phyloP scores from a whole-genome alignment of 2,797 vertebrate species.

The Bryconaethiops microstoma region DNA sequence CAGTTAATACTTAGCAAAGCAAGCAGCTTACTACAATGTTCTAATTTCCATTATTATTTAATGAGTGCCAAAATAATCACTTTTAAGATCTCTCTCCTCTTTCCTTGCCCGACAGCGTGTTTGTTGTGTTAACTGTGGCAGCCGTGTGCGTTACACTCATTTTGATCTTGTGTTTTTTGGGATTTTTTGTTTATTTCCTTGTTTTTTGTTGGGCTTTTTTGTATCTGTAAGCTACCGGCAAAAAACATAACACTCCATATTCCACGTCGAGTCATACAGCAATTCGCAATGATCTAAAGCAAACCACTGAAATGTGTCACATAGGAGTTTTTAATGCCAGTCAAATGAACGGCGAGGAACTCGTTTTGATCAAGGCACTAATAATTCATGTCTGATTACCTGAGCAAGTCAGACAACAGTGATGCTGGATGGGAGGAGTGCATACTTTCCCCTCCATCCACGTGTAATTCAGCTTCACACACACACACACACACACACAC shows the following conservation, averaged over 20 bases:
- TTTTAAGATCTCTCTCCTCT: not conserved
- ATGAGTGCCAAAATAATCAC: conserved; percentile 22
- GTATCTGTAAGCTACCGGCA: not conserved
- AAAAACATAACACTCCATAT: not conserved
- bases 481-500: too few species aligned
- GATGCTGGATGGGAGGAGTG: conserved; percentile 33
- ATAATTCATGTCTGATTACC: conserved; percentile 54
- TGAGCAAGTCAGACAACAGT: conserved; percentile 45
- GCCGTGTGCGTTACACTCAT: not conserved
- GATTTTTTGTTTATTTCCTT: too few species aligned
- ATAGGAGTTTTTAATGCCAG: conserved; percentile 35
- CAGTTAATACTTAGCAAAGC: conserved; percentile 13
- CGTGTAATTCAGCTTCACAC: not conserved
- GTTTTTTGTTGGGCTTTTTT: not conserved
- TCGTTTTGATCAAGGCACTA: conserved; percentile 48
- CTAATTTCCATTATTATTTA: conserved; percentile 28
- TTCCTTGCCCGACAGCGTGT: not conserved
- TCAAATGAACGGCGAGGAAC: conserved; percentile 43
- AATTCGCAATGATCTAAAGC: not conserved
- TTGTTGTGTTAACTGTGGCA: not conserved
- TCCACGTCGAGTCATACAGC: not conserved
- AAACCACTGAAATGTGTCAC: not conserved
- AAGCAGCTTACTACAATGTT: conserved; percentile 9
- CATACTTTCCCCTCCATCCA: conserved; percentile 43
- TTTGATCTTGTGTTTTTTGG: not conserved